Conservation (phyloP, 2,888 invertebrate species). For the Apodemia mormo region DNA sequence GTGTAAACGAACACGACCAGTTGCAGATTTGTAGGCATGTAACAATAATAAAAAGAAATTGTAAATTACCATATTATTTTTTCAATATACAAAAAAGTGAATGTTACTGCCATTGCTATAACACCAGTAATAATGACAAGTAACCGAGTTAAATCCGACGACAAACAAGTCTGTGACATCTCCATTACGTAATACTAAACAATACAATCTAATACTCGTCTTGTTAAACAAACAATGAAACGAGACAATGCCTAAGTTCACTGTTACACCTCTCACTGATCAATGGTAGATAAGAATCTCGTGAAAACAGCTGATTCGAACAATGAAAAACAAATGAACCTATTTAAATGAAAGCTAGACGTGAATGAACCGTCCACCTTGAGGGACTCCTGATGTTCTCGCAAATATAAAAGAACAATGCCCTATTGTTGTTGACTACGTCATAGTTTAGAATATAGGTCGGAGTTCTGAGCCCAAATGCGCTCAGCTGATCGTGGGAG, state of each 20-base stretch:
- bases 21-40: no score
- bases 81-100: background rate
- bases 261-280: slow-evolving; percentile 66
- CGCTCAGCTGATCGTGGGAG: slow-evolving; percentile 75
- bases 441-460: slow-evolving; percentile 78
- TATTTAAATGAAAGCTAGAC: slow-evolving; percentile 69
- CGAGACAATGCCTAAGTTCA: slow-evolving; percentile 64
- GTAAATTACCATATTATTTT: no score
- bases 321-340: slow-evolving; percentile 76
- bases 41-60: no score
- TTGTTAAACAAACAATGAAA: slow-evolving; percentile 50
- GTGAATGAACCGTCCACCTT: slow-evolving; percentile 76
- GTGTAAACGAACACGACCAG: no score
- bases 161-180: slow-evolving; percentile 40
- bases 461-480: slow-evolving; percentile 71
- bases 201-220: slow-evolving; percentile 60
- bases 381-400: slow-evolving; percentile 65
- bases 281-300: slow-evolving; percentile 67
- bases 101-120: background rate
- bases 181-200: slow-evolving; percentile 54
- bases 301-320: slow-evolving; percentile 74
- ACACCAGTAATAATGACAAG: background rate
- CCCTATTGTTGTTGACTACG: slow-evolving; percentile 77
- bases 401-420: slow-evolving; percentile 80
- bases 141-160: slow-evolving; percentile 7